Percentiles rank a stretch among this genome's conserved stretches.
phyloP scores from a whole-genome alignment of 2,797 vertebrate species.

The Cynopterus sphinx region DNA sequence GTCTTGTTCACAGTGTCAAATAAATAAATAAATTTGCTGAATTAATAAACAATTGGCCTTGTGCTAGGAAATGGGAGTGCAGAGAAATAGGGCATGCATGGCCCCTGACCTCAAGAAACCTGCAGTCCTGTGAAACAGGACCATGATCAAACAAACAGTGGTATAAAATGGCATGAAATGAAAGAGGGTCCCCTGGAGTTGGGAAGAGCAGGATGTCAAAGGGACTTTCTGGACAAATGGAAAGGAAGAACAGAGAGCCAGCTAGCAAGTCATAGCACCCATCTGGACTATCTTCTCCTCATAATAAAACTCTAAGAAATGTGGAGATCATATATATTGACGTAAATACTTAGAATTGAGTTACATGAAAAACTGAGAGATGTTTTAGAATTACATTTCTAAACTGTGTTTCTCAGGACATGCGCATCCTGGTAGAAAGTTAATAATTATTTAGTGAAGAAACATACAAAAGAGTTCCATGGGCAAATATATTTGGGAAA shows the following conservation, averaged over 20 bases:
- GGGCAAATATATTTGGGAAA: neutral
- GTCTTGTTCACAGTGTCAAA: neutral
- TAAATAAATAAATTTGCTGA: neutral
- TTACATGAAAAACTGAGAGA: neutral
- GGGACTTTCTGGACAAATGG: neutral
- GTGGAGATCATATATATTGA: neutral
- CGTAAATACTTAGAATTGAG: neutral
- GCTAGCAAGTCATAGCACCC: neutral
- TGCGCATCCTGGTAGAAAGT: neutral
- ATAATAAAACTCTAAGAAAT: neutral
- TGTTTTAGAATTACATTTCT: neutral
- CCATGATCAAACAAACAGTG: neutral
- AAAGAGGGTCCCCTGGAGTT: neutral
- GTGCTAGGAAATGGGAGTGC: neutral
- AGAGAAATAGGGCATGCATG: neutral
- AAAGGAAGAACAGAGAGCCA: neutral
- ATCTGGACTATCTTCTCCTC: neutral
- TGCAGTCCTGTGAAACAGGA: neutral
- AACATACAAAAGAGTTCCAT: neutral
- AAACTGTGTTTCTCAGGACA: neutral
- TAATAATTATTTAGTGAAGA: slow-evolving; percentile 8
- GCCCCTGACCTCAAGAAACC: neutral
- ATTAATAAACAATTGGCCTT: neutral
- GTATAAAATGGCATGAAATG: neutral
- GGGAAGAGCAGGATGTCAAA: neutral